Conservation (phyloP, 1,140 invertebrate genomes). For the Megathymus violae region DNA sequence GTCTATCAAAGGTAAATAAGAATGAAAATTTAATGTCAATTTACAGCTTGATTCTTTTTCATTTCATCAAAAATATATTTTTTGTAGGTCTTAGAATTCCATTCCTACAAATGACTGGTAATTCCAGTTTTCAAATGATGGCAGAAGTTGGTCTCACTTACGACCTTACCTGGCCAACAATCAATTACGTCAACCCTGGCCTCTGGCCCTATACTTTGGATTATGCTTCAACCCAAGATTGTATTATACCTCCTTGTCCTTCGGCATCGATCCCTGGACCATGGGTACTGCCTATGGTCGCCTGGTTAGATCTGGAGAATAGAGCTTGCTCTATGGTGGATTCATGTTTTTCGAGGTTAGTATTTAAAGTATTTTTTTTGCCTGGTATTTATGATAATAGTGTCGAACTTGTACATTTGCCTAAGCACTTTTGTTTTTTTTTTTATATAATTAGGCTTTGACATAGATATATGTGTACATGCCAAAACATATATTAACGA, state of each 20-base stretch:
- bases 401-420: no score
- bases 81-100: slow-evolving; percentile 86
- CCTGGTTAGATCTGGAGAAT: slow-evolving; percentile 79
- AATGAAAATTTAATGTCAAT: no score
- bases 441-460: no score
- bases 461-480: no score
- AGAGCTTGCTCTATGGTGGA: slow-evolving; percentile 86
- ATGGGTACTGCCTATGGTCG: slow-evolving; percentile 88
- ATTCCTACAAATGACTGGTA: slow-evolving; percentile 87
- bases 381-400: no score
- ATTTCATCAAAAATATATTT: background rate
- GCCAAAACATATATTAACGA: no score
- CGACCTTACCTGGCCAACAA: slow-evolving; percentile 87
- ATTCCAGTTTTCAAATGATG: slow-evolving; percentile 83
- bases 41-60: no score
- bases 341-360: slow-evolving; percentile 83
- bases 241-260: slow-evolving; percentile 86
- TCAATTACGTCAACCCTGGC: slow-evolving; percentile 80
- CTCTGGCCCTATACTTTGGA: slow-evolving; percentile 90
- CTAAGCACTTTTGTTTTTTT: no score
- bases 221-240: slow-evolving; percentile 86
- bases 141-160: slow-evolving; percentile 82
- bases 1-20: no score
- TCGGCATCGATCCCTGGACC: slow-evolving; percentile 84
- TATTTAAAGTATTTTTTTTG: no score